Conservation (phyloP, 2,888 invertebrate species). For the Diabrotica balteata region DNA sequence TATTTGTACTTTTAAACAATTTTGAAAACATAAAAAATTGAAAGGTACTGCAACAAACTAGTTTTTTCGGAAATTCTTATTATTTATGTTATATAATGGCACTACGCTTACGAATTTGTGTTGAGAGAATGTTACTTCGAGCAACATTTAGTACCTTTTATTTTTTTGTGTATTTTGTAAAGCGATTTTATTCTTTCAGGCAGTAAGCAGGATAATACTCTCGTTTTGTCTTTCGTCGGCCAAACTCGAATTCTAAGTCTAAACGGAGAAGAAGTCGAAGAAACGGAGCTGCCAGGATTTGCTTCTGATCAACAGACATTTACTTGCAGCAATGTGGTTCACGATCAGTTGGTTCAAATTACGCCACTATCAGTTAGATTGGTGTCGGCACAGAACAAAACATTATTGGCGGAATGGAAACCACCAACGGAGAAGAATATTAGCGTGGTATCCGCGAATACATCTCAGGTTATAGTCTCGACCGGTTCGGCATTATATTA, state of each 20-base stretch:
- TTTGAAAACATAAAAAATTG: too few relatives aligned
- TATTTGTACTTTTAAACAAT: too few relatives aligned
- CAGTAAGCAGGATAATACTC: conserved; percentile 75
- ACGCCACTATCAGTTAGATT: conserved; percentile 77
- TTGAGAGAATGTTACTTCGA: too few relatives aligned
- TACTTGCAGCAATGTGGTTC: conserved; percentile 88
- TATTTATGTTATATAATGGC: too few relatives aligned
- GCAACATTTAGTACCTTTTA: too few relatives aligned
- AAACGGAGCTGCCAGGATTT: conserved; percentile 93
- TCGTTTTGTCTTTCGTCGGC: conserved; percentile 96
- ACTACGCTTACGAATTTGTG: too few relatives aligned
- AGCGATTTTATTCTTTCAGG: conserved; percentile 32
- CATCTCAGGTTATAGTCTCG: conserved; percentile 80
- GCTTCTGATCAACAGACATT: conserved; percentile 92
- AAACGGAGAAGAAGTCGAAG: conserved; percentile 96
- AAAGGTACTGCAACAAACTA: too few relatives aligned
- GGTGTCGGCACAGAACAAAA: conserved; percentile 72
- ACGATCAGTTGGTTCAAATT: conserved; percentile 72
- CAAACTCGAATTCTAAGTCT: conserved; percentile 91
- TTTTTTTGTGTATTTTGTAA: too few relatives aligned
- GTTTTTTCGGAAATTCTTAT: too few relatives aligned
- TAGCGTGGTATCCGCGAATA: conserved; percentile 87
- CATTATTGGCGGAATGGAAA: conserved; percentile 75
- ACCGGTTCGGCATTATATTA: conserved; percentile 88
- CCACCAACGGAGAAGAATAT: conserved; percentile 76